Conservation (phyloP, 2,888 invertebrate genomes). For the Julus scandinavius region DNA sequence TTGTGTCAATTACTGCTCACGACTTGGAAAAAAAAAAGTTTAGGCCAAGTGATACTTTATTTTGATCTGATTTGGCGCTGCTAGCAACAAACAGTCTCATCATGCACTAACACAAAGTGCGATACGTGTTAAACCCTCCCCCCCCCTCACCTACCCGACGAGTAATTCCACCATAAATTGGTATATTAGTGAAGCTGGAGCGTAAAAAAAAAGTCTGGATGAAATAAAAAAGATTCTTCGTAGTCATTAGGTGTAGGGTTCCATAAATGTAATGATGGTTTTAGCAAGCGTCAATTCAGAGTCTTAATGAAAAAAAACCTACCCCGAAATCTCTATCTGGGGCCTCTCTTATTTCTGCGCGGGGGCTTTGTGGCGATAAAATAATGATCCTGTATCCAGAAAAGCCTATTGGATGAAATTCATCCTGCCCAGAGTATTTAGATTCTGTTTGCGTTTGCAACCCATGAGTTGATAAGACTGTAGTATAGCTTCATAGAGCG, state of each 20-base stretch:
- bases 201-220: background rate
- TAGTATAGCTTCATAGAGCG: background rate
- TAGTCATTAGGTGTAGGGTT: conserved; percentile 44
- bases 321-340: background rate
- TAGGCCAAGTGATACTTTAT: too few species aligned
- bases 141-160: background rate
- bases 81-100: background rate
- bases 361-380: too few species aligned
- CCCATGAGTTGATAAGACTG: background rate
- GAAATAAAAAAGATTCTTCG: conserved; percentile 34
- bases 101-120: background rate
- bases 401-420: background rate
- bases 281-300: conserved; percentile 47
- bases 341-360: conserved; percentile 14
- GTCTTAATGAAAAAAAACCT: conserved; percentile 29
- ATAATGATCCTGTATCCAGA: conserved; percentile 9
- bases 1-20: too few species aligned
- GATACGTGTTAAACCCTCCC: background rate
- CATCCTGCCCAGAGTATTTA: background rate
- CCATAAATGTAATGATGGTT: conserved; percentile 50
- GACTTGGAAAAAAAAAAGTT: too few species aligned
- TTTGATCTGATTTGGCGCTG: conserved; percentile 3
- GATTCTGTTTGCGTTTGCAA: background rate
- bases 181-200: conserved; percentile 10
- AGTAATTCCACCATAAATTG: background rate